Evolutionary conservation across 2,797 vertebrate genomes (phyloP), one percentile per base, ranked within the genome.

Genomic region (Manis javanica): DNA sequence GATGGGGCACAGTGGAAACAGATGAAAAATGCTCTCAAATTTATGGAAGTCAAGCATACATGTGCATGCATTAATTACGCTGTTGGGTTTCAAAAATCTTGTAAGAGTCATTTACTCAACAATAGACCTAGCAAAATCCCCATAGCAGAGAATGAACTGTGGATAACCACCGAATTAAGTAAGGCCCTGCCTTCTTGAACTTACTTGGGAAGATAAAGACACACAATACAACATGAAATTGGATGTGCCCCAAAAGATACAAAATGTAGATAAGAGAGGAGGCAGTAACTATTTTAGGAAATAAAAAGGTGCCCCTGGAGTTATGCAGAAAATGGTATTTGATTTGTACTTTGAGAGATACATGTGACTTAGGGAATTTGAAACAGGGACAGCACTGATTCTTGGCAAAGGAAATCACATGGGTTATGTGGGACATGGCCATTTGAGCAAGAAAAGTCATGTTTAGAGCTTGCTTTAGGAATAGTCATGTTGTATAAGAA

Each of bases 41-140:
- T 89, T 49, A 42, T 39, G 29, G 21, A 96, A 95, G 84, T 74
- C 11, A 71, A 94, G 89, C 75, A n/a, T 46, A 83, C 79, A 51
- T 63, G 64, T 55, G 3, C 37, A 87, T 34, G 11, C 37, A 37
- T 51, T 42, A 77, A 87, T 83, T 12, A 59, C 55, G 61, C 9
- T 93, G 21, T 24, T 57, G 5, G 16, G 53, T 31, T 96, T 94
- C 68, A 4, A 75, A 87, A 78, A 87, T 90, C 37, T 87, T 86
- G 0, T 34, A 75, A 81, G 66, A 95, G 12, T 69, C 29, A 57
- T 66, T 84, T 59, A 57, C 18, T 77, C 31, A 79, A 90, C 7
- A 92, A 78, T 87, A 93, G 86, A 37, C 10, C 12, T 42, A 75
- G 2, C 61, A 61, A 92, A 94, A 96, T 71, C 24, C 21, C 5